Conservation (phyloP, 2,888 invertebrate species). For the Timema cristinae region DNA sequence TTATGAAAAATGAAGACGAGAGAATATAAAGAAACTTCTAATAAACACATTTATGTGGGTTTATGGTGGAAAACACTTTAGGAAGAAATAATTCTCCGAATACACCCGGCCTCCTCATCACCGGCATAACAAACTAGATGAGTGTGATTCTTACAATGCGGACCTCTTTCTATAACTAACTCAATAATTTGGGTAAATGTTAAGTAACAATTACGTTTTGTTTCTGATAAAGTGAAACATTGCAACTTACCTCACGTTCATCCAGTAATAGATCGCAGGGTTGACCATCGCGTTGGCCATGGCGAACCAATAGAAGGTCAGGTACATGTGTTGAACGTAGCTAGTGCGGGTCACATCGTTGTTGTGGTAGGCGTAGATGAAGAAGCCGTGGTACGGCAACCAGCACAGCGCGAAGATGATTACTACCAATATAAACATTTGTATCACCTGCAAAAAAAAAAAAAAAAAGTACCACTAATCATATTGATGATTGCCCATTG, state of each 20-base stretch:
- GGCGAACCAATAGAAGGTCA: slow-evolving; percentile 53
- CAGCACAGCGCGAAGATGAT: slow-evolving; percentile 52
- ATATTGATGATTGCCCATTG: no score
- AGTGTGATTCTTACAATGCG: neutral
- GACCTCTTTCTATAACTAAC: no score
- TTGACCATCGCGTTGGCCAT: slow-evolving; percentile 58
- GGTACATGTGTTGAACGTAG: slow-evolving; percentile 50
- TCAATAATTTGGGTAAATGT: no score
- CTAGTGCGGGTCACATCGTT: slow-evolving; percentile 38
- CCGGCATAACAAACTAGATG: no score
- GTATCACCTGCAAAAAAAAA: slow-evolving; percentile 48
- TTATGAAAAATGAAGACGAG: no score
- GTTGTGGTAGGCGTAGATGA: slow-evolving; percentile 49
- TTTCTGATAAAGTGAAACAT: neutral
- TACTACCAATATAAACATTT: slow-evolving; percentile 53
- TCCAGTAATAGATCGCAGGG: slow-evolving; percentile 55
- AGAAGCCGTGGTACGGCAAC: slow-evolving; percentile 54
- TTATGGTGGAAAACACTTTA: no score
- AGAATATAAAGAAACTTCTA: no score
- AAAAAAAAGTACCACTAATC: no score
- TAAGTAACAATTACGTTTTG: neutral
- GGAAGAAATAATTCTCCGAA: no score
- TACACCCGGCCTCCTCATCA: no score
- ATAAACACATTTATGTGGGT: no score
- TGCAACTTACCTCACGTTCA: slow-evolving; percentile 46